Base-by-base conservation (phyloP, 2,797 vertebrate species). In the Cossypha caffra region DNA sequence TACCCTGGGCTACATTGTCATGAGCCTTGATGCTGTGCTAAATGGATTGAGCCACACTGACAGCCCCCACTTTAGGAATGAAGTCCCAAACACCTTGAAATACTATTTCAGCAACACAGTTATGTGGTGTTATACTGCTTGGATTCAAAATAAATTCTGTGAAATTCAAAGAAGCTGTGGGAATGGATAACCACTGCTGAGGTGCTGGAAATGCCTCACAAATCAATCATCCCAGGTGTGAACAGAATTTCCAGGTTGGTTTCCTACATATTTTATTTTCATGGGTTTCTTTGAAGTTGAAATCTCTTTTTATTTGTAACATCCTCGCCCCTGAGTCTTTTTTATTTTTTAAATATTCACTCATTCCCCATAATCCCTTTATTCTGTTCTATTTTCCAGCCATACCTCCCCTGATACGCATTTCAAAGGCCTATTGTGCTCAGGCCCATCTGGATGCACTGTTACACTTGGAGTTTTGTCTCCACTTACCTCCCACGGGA, bases 141-240 rank as follows among this genome's bases (percentile, higher is more conserved):
- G n/a, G 94, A 75, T 57, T 80, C 80, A 71, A 91, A 91, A 88
- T 75, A 91, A 68, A 74, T 86, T 50, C 73, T 90, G 50, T 92
- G 93, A 94, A 97, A 95, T 92, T 86, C 88, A 90, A 64, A 96
- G 94, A 40, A 95, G 85, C 86, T 26, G 1, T 87, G 88, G 79
- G 80, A 85, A 95, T 2, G 6, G 40, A 59, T 94, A 95, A 83
- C 75, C 74, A 71, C 47, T 76, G 76, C 88, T 26, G 50, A 91
- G 31, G 47, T 62, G 74, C 58, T 66, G 54, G 54, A 82, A 95
- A 75, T 16, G 74, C 84, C 94, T 96, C 92, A 80, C 85, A 95
- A 95, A 96, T 96, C 94, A 95, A 94, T 97, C 95, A 93, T 78
- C 59, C 61, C 71, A 83, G 88, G 83, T 92, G 90, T 90, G 94